phyloP scores from a whole-genome alignment of 2,888 invertebrate species.

The Patella ulyssiponensis region DNA sequence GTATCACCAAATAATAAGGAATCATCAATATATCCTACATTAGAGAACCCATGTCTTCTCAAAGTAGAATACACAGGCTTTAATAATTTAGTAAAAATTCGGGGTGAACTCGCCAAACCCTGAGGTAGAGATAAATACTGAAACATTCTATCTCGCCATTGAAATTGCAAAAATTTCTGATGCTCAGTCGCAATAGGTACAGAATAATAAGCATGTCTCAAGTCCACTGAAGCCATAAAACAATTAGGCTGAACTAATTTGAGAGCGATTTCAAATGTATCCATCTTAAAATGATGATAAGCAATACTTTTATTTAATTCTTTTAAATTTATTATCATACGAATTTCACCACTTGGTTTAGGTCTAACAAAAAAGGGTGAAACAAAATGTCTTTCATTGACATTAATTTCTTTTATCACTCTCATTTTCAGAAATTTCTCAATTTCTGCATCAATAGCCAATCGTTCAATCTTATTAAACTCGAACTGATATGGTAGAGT shows the following conservation, averaged over 20 bases:
- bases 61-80: slow-evolving; percentile 19
- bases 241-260: background rate
- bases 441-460: too few species aligned
- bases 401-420: background rate
- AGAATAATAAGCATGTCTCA: slow-evolving; percentile 25
- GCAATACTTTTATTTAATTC: slow-evolving; percentile 18
- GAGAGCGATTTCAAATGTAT: background rate
- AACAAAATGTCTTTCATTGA: slow-evolving; percentile 1
- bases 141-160: slow-evolving; percentile 20
- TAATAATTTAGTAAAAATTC: slow-evolving; percentile 26
- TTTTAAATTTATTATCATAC: slow-evolving; percentile 13
- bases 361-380: background rate
- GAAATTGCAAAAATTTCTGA: background rate
- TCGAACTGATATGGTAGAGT: too few species aligned
- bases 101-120: slow-evolving; percentile 20
- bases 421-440: too few species aligned
- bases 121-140: slow-evolving; percentile 25
- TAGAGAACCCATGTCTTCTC: background rate
- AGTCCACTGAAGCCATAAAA: slow-evolving; percentile 10
- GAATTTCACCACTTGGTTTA: slow-evolving; percentile 1
- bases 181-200: slow-evolving; percentile 13
- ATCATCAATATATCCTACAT: slow-evolving; percentile 4
- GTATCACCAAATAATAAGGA: background rate
- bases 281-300: slow-evolving; percentile 22
- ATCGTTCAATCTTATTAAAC: too few species aligned